phyloP scores from a whole-genome alignment of 2,113 vertebrate genomes.

The Sakesphorus luctuosus region DNA sequence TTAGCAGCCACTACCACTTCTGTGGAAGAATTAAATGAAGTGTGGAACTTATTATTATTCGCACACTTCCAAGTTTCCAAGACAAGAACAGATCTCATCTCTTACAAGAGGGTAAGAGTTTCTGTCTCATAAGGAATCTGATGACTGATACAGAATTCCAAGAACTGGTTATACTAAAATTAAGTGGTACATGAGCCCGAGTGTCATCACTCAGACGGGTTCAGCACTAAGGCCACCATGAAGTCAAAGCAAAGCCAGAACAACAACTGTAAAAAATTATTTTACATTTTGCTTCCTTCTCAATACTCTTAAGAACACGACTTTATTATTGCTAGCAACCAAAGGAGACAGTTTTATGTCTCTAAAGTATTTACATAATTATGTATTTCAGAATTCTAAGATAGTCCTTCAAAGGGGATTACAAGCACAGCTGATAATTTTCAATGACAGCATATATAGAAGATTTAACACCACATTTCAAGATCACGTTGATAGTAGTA shows the following conservation, averaged over 20 bases:
- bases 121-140: not conserved
- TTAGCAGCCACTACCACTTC: not conserved
- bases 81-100: not conserved
- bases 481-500: not conserved
- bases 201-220: not conserved
- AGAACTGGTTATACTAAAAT: not conserved
- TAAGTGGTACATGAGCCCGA: not conserved
- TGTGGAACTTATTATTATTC: not conserved
- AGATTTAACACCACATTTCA: not conserved
- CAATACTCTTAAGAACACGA: not conserved
- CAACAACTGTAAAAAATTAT: not conserved
- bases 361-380: not conserved
- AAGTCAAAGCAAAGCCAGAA: not conserved
- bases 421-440: not conserved
- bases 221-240: not conserved
- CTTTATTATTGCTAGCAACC: not conserved
- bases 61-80: not conserved
- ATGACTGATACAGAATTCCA: not conserved
- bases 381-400: not conserved
- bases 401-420: not conserved
- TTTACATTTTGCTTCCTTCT: not conserved
- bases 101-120: not conserved
- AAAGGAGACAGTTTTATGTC: not conserved
- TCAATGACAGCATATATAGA: not conserved
- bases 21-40: not conserved